Base-by-base conservation (phyloP, 2,888 invertebrate genomes). In the Napeogenes inachia region DNA sequence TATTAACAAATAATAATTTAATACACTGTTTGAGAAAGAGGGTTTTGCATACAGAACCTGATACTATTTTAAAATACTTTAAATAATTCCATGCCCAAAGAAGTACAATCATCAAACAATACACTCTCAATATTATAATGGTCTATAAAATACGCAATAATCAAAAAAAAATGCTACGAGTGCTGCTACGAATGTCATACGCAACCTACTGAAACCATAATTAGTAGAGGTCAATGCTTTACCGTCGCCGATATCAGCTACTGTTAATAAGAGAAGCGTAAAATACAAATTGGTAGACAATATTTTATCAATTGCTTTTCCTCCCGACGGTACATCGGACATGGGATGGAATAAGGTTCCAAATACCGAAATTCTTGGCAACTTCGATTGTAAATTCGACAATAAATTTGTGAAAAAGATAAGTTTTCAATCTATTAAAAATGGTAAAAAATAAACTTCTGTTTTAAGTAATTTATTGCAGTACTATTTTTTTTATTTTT, bases 141-240 rank as follows among this genome's bases (percentile, higher is more conserved):
- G 21, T 21, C 21, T 21, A 21, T 1, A 21, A 0, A 21, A 21
- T 21, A 21, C 0, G 21, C 21, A 21, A 21, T 21, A 47, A 47
- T 47, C 0, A n/a, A 47, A 2, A 13, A 96, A 46, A 97, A 97
- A 80, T 97, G 97, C 77, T 97, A 96, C 77, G 97, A 97, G 85
- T 97, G 98, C 76, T 98, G 98, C 57, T 98, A 97, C 78, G 98
- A 98, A 98, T 59, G 98, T 98, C 70, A 98, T 98, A 70, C 98
- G 98, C 81, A 95, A 97, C 76, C 94, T 94, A 74, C 85, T 98
- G 33, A 98, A 98, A 81, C 98, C 98, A 0, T 99, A 97, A 97
- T 89, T 97, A 8, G 95, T 97, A 56, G 97, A 97, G 89, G 97
- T 97, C 98, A 98, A 0, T 98, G 97, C 98, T 2, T 98, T 98